Evolutionary conservation across 2,113 vertebrate genomes (phyloP).

Genomic region (Oncorhynchus tshawytscha): DNA sequence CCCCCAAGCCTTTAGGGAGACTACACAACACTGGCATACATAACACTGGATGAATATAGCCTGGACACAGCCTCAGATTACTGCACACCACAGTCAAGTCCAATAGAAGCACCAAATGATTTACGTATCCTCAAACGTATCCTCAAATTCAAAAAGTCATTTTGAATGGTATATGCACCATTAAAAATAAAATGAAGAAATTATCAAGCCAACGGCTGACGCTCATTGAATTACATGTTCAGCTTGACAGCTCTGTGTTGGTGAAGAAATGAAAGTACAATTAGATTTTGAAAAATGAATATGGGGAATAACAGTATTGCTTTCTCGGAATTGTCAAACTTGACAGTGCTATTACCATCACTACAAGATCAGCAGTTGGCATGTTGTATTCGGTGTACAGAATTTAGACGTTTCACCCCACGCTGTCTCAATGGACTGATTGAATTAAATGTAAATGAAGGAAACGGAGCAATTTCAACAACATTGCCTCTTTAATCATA

Average conservation of each 20-base stretch:
- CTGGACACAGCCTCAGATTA: neutral
- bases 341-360: conserved; percentile 63
- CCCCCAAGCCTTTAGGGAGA: neutral
- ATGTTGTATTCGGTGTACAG: conserved; percentile 43
- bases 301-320: conserved; percentile 59
- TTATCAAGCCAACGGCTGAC: conserved; percentile 35
- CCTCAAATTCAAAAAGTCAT: neutral
- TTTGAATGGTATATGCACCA: conserved; percentile 2
- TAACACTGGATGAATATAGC: neutral
- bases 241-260: conserved; percentile 58
- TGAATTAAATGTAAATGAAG: conserved; percentile 22
- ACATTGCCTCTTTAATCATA: conserved; percentile 19
- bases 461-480: conserved; percentile 19
- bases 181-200: conserved; percentile 34
- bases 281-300: conserved; percentile 67
- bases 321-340: conserved; percentile 61
- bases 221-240: conserved; percentile 59
- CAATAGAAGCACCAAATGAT: conserved; percentile 21
- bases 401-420: conserved; percentile 8
- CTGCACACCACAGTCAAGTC: conserved; percentile 25
- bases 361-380: conserved; percentile 45
- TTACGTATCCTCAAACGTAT: conserved; percentile 26
- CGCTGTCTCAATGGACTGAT: conserved; percentile 13
- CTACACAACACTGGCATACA: neutral
- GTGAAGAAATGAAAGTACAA: conserved; percentile 61